phyloP scores from a whole-genome alignment of 2,888 invertebrate genomes.

The Coelinius sp. region DNA sequence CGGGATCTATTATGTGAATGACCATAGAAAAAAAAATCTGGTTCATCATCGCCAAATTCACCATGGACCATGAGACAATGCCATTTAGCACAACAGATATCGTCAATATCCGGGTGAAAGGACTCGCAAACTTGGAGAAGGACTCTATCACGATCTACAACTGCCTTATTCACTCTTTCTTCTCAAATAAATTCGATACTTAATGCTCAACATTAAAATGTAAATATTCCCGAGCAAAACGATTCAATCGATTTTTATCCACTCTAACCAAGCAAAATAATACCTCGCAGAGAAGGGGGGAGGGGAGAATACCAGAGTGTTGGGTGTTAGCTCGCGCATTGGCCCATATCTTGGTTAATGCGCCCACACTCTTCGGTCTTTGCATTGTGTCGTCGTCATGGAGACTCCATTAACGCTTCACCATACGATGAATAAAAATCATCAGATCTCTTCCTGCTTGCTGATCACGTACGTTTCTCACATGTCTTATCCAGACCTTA shows the following conservation, averaged over 20 bases:
- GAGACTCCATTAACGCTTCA: slow-evolving; percentile 59
- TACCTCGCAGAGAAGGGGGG: not conserved
- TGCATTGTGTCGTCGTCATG: slow-evolving; percentile 42
- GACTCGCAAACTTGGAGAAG: slow-evolving; percentile 13
- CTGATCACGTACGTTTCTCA: not conserved
- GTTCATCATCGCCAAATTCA: slow-evolving; percentile 3
- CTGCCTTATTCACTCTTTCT: slow-evolving; percentile 24
- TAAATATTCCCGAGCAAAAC: slow-evolving; percentile 12
- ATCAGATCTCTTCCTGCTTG: slow-evolving; percentile 13
- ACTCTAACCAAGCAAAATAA: not conserved
- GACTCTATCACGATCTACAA: slow-evolving; percentile 6
- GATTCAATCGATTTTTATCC: slow-evolving; percentile 12
- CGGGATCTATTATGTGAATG: not conserved
- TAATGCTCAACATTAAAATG: slow-evolving; percentile 24
- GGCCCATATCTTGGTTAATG: slow-evolving; percentile 61
- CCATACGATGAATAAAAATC: slow-evolving; percentile 25
- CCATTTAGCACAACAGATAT: not conserved
- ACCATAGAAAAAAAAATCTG: not conserved
- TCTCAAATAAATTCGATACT: slow-evolving; percentile 23
- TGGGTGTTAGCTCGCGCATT: slow-evolving; percentile 48
- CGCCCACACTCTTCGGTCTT: slow-evolving; percentile 65
- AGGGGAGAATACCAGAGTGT: not conserved
- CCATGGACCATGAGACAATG: not conserved
- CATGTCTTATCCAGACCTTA: not conserved
- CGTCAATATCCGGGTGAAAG: slow-evolving; percentile 35